Base-by-base conservation (phyloP, 2,113 vertebrate species). In the Alethe castanea region DNA sequence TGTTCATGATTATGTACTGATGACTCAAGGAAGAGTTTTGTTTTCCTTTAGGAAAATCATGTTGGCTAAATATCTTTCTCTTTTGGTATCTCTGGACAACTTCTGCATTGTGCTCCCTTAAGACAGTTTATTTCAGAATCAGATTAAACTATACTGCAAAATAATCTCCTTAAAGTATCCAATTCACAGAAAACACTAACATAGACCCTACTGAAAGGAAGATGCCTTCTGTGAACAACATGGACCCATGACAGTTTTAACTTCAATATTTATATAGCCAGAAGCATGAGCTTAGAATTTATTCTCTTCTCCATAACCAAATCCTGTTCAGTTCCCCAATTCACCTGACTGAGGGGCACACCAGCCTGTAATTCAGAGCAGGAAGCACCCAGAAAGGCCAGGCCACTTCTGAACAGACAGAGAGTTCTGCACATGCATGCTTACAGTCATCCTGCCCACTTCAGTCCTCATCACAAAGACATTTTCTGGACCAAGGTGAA, bases 21-120 rank as follows among this genome's bases (percentile, higher is more conserved):
- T 61, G 90, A 96, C 94, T 94, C 79, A 88, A 95, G 85, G 47
- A 33, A 79, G 53, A 86, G 40, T 66, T 86, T 86, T 92, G 76
- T 86, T 96, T 96, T 90, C 56, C 76, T 95, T 88, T 92, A 71
- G 31, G 47, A 95, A 96, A 86, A 86, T 86, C 59, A 5, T 61
- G 64, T 60, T 94, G 79, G 17, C 64, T 94, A 93, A 81, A 88
- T 86, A 38, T 64, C 76, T 92, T 71, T 87, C 52, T 67, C 29
- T 87, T 93, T 85, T 82, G 54, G 48, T 88, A 77, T 81, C 64
- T 94, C 85, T 88, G 90, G 85, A 90, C 85, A 86, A 47, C 60
- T 93, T 83, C 60, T 86, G 60, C 19, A n/a, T 83, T 54, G 8
- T 64, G 31, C 9, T 94, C 79, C 35, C 71, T 86, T 67, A 54